Conservation (phyloP, 2,113 vertebrate genomes). For the Ictalurus punctatus region DNA sequence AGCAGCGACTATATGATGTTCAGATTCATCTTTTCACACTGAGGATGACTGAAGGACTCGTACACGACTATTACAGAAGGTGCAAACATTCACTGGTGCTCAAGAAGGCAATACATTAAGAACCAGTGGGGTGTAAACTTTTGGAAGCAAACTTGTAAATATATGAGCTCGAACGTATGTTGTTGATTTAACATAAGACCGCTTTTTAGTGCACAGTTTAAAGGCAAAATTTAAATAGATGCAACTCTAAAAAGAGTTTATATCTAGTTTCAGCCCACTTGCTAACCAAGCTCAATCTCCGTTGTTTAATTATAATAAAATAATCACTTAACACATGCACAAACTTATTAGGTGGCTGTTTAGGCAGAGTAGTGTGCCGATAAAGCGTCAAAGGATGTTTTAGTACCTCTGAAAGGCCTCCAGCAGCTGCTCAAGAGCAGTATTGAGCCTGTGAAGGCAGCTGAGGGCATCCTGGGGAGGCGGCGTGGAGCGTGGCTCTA, state of each 20-base stretch:
- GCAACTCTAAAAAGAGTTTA: no score
- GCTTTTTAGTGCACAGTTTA: not conserved
- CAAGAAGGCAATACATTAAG: no score
- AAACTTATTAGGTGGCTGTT: not conserved
- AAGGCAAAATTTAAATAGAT: not conserved
- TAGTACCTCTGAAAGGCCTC: constrained; percentile 82
- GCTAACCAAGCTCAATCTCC: not conserved
- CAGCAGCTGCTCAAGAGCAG: constrained; percentile 79
- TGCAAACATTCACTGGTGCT: no score
- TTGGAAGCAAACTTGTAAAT: no score
- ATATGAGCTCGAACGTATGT: no score
- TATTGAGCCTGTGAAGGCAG: constrained; percentile 80
- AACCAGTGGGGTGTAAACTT: no score
- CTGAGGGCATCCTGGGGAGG: constrained; percentile 80
- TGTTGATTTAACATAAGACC: not conserved
- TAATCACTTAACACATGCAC: not conserved
- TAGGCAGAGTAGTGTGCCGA: not conserved
- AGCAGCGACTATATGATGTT: no score
- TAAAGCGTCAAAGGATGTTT: not conserved
- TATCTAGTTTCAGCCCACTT: not conserved
- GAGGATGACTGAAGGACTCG: no score
- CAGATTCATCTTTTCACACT: no score
- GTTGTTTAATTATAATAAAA: not conserved
- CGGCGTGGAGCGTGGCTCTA: constrained; percentile 50
- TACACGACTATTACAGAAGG: no score